These are phyloP conservation scores for Branchellion lobata DNA, from an alignment of 2,888 invertebrate genomes.

Conservation along the genomic window DNA sequence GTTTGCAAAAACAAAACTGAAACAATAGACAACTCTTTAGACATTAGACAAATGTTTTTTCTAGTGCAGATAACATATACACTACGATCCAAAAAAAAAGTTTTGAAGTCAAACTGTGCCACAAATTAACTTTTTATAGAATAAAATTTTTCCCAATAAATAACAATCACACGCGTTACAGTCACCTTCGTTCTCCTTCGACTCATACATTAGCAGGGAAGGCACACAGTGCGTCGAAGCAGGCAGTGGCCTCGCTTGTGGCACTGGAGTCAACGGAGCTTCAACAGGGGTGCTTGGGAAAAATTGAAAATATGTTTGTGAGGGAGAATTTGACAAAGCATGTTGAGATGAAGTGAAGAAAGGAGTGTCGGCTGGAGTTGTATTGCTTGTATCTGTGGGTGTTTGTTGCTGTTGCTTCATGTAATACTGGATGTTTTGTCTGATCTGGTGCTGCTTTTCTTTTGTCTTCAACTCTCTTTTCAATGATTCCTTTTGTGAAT, in stretches of 20 bases:
- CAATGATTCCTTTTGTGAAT: neutral
- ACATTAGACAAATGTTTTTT: too few relatives aligned
- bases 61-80: too few relatives aligned
- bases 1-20: too few relatives aligned
- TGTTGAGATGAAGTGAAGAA: neutral
- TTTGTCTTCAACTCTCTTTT: neutral
- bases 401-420: neutral
- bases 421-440: slow-evolving; percentile 10
- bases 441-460: slow-evolving; percentile 3
- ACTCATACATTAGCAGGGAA: neutral
- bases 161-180: too few relatives aligned
- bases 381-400: neutral
- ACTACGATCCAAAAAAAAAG: too few relatives aligned
- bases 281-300: neutral
- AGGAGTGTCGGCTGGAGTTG: neutral
- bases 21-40: too few relatives aligned
- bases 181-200: neutral
- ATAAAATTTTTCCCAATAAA: too few relatives aligned
- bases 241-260: neutral
- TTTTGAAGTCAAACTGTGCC: too few relatives aligned
- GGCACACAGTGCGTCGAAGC: neutral
- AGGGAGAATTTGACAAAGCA: too few relatives aligned
- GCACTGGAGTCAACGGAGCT: neutral
- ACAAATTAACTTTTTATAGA: too few relatives aligned
- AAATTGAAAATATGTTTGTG: too few relatives aligned